Evolutionary conservation across 2,888 invertebrate species (phyloP).

Genomic region (Drosophila diplacantha): DNA sequence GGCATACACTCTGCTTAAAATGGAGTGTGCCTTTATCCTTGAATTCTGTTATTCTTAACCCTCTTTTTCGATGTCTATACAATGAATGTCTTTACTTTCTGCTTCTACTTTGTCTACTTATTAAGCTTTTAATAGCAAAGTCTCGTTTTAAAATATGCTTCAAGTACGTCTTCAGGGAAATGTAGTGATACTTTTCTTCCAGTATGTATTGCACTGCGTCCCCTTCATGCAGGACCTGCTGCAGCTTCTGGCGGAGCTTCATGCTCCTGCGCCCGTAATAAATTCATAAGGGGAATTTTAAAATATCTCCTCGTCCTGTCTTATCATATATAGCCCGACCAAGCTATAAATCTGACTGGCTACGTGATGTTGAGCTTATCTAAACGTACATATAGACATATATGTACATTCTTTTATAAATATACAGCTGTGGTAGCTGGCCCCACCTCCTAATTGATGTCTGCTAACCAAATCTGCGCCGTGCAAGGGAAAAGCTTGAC

Average conservation of each 20-base stretch:
- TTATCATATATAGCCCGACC: constrained; percentile 23
- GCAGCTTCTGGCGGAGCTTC: constrained; percentile 17
- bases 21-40: not conserved
- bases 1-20: constrained; percentile 9
- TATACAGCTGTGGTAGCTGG: constrained; percentile 46
- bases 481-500: constrained; percentile 13
- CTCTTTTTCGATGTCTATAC: not conserved
- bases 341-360: constrained; percentile 47
- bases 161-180: not conserved
- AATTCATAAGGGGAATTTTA: constrained; percentile 61
- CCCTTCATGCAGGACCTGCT: constrained; percentile 36
- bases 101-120: not conserved
- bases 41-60: not conserved
- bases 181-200: not conserved
- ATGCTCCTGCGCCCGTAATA: constrained; percentile 45
- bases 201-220: constrained; percentile 29
- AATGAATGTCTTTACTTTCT: not conserved
- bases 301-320: constrained; percentile 43
- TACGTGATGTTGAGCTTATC: constrained; percentile 51
- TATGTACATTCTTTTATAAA: constrained; percentile 42
- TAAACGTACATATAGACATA: not conserved
- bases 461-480: constrained; percentile 16
- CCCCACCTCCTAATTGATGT: constrained; percentile 50
- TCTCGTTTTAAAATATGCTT: too few relatives aligned
- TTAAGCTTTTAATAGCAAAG: not conserved